phyloP scores from a whole-genome alignment of 2,797 vertebrate species.

The Tangara arthus region DNA sequence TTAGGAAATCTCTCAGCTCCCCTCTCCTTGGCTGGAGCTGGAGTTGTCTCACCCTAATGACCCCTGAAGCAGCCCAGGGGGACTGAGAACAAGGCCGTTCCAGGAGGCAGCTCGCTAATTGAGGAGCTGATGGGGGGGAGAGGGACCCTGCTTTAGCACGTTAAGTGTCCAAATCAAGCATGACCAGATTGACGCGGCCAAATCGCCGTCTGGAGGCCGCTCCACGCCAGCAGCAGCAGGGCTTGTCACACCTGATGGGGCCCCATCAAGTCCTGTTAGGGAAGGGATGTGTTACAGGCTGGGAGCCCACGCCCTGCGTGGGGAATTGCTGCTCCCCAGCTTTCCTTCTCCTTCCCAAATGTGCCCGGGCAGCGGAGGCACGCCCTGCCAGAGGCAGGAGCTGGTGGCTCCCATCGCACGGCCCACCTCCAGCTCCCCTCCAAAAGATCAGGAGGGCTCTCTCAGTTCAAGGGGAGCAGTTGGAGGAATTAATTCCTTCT shows the following conservation, averaged over 20 bases:
- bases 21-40: background rate
- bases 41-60: constrained; percentile 74
- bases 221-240: constrained; percentile 77
- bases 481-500: background rate
- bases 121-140: constrained; percentile 84
- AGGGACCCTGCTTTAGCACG: constrained; percentile 74
- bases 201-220: constrained; percentile 82
- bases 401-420: background rate
- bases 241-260: constrained; percentile 78
- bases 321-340: constrained; percentile 30
- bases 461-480: background rate
- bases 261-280: constrained; percentile 81
- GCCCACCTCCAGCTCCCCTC: background rate
- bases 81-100: constrained; percentile 77
- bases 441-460: background rate
- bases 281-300: constrained; percentile 69
- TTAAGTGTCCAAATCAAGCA: constrained; percentile 84
- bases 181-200: constrained; percentile 84
- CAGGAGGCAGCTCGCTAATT: constrained; percentile 87
- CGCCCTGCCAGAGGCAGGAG: background rate
- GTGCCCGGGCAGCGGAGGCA: background rate
- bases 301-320: background rate
- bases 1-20: constrained; percentile 57
- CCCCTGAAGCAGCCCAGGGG: constrained; percentile 70
- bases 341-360: background rate